Base-by-base conservation (phyloP, 37 sponge, comb jelly and placozoan genomes). In the Tethya wilhelma region DNA sequence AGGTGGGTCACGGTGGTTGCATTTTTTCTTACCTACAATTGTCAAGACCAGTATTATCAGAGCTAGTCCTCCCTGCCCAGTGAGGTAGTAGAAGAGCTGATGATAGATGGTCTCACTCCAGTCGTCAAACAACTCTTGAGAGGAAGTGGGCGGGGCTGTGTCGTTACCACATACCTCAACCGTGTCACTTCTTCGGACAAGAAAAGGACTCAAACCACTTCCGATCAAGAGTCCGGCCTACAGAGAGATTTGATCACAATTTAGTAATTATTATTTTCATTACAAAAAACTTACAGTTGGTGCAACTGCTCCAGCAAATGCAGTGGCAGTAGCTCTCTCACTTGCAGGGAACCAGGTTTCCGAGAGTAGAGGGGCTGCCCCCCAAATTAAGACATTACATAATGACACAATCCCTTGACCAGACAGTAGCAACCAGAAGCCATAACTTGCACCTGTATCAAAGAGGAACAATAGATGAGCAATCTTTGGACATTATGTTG, bases 341-440 rank as follows among this genome's bases (percentile, higher is more conserved):
- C 67, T 46, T 33, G 44, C 38, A 30, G 87, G 83, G 63, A 86
- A 76, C 87, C 87, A 81, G 25, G 78, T 49, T 34, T 73, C 60
- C 67, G 82, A 77, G 64, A 86, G 43, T 20, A 81, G 72, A 31
- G 79, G 38, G 33, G 81, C 69, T 2, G 60, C 82, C 29, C 69
- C 56, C 68, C 75, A 87, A 8, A 67, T 44, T 14, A 87, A 12
- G 2, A 38, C 49, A 38, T 81, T 75, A 29, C 39, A 20, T 26
- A 80, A 2, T 14, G 88, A 80, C 2, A 82, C 49, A 12, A 87
- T 45, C 5, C 32, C 5, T 71, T 87, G 88, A 0, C 88, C 88
- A 46, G 44, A 0, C 28, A 87, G 8, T 6, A 87, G 36, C 1
- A 87, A 9, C 77, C 88, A 80, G 53, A 87, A 87, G n/a, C n/a